Evolutionary conservation across 2,797 vertebrate species (phyloP).

Genomic region (Gymnoscopelus braueri): DNA sequence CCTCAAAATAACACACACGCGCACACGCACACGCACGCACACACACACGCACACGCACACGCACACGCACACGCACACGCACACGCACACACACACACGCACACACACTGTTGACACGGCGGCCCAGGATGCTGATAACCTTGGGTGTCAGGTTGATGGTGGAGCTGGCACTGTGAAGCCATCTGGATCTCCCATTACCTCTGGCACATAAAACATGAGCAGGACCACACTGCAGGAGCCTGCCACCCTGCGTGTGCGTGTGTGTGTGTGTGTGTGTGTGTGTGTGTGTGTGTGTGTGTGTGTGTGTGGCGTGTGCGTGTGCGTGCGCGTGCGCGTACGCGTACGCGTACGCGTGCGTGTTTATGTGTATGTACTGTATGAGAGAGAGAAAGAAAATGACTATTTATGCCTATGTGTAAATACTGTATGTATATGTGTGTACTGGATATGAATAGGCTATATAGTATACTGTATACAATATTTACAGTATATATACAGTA

Average conservation of each 20-base stretch:
- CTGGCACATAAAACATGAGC: slow-evolving; percentile 9
- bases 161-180: slow-evolving; percentile 46
- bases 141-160: slow-evolving; percentile 44
- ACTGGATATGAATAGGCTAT: too few relatives aligned
- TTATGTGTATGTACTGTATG: neutral
- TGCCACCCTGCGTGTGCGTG: too few relatives aligned
- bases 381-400: too few relatives aligned
- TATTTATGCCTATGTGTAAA: too few relatives aligned
- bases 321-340: slow-evolving; percentile 1
- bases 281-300: neutral
- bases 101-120: neutral
- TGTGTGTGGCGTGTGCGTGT: neutral
- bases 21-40: neutral
- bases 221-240: neutral
- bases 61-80: neutral
- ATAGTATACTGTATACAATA: too few relatives aligned
- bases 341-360: neutral
- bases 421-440: too few relatives aligned
- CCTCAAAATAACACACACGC: neutral
- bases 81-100: neutral
- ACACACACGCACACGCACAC: neutral
- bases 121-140: slow-evolving; percentile 27
- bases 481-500: too few relatives aligned
- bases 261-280: slow-evolving; percentile 5
- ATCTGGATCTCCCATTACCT: slow-evolving; percentile 36